Evolutionary conservation across 2,888 invertebrate species (phyloP).

Genomic region (Cheilosia soror): DNA sequence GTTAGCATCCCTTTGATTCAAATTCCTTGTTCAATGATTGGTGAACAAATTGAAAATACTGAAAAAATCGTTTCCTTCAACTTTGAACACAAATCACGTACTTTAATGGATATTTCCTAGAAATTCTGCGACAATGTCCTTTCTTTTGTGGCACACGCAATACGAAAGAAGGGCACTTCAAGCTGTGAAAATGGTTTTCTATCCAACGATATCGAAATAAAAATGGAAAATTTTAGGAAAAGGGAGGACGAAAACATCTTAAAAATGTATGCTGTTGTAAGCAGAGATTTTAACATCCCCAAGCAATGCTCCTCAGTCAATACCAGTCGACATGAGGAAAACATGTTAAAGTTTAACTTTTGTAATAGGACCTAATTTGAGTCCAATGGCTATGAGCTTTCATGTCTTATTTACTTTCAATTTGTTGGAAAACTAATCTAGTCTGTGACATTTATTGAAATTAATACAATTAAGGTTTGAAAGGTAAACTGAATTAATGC

Average conservation of each 20-base stretch:
- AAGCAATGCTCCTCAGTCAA: conserved; percentile 9
- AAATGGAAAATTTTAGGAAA: background rate
- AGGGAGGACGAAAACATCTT: background rate
- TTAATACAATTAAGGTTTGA: conserved; percentile 30
- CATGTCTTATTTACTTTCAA: conserved; percentile 31
- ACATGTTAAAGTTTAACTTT: conserved; percentile 28
- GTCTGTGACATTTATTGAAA: conserved; percentile 38
- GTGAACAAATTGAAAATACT: conserved; percentile 39
- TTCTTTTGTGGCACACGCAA: background rate
- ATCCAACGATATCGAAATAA: background rate
- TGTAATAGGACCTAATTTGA: background rate
- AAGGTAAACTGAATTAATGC: background rate
- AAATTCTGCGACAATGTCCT: conserved; percentile 6
- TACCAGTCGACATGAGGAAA: background rate
- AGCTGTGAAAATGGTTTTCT: conserved; percentile 12
- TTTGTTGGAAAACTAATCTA: conserved; percentile 4
- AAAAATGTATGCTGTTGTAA: conserved; percentile 21
- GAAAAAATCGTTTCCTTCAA: conserved; percentile 20
- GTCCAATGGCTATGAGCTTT: conserved; percentile 22
- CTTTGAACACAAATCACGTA: conserved; percentile 47
- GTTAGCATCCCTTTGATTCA: conserved; percentile 26
- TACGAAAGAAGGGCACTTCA: conserved; percentile 13
- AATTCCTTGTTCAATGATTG: conserved; percentile 38
- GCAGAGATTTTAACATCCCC: background rate
- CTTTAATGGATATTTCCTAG: conserved; percentile 29